Evolutionary conservation across 2,797 vertebrate genomes (phyloP).

Genomic region (Erpetoichthys calabaricus): DNA sequence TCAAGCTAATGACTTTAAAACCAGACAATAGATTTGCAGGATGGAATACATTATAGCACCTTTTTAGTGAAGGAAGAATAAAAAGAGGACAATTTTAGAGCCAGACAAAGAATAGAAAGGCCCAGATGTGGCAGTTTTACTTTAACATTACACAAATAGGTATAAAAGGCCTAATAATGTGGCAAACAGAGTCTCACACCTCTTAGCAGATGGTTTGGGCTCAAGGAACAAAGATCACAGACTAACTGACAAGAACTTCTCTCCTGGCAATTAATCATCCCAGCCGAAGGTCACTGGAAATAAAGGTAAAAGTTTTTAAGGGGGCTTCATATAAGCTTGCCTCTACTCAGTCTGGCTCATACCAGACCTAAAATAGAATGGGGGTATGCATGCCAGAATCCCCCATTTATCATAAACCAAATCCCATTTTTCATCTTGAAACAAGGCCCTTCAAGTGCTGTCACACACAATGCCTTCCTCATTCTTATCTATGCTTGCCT

Average conservation of each 20-base stretch:
- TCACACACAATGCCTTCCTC: conserved; percentile 61
- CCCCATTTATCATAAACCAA: conserved; percentile 67
- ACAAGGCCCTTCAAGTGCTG: conserved; percentile 60
- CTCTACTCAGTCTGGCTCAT: conserved; percentile 41
- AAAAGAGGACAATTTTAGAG: conserved; percentile 26
- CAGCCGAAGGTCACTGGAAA: conserved; percentile 57
- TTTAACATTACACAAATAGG: conserved; percentile 46
- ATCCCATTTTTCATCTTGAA: conserved; percentile 66
- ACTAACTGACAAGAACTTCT: conserved; percentile 65
- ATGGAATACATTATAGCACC: no score
- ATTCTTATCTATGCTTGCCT: conserved; percentile 49
- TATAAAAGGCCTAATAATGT: conserved; percentile 40
- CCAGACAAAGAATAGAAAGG: conserved; percentile 29
- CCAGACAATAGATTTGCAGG: conserved; percentile 19
- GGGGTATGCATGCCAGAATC: conserved; percentile 52
- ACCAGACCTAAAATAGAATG: conserved; percentile 54
- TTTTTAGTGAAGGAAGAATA: conserved; percentile 1
- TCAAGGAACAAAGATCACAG: conserved; percentile 64
- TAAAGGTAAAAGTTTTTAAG: conserved; percentile 61
- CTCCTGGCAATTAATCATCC: conserved; percentile 72
- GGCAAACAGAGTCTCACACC: conserved; percentile 40
- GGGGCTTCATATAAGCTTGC: conserved; percentile 38
- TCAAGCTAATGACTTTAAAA: not conserved
- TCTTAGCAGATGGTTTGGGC: conserved; percentile 68
- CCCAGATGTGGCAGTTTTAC: conserved; percentile 29